Percentiles rank a stretch among this genome's conserved stretches.
These are phyloP conservation scores for Pterocles burchelli DNA, from an alignment of 2,113 vertebrate genomes.

Conservation along the genomic window DNA sequence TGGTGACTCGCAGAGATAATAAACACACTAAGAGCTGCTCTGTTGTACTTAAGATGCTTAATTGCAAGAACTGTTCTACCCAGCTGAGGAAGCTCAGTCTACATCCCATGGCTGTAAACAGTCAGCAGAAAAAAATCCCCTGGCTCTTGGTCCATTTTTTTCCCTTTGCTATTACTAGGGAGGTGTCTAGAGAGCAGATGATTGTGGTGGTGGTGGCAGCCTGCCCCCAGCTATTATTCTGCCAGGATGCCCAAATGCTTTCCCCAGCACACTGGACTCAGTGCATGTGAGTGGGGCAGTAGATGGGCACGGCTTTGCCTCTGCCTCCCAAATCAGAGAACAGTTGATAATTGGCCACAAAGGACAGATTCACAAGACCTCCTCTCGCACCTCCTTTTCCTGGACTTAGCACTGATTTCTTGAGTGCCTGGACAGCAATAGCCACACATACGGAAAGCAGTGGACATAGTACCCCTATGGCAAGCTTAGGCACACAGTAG, in stretches of 20 bases:
- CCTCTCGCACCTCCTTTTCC: neutral
- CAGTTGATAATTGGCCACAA: neutral
- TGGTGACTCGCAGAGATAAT: neutral
- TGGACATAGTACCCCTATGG: accelerated
- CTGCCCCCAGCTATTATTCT: neutral
- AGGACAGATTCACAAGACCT: neutral
- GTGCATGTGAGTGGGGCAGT: accelerated
- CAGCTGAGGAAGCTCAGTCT: neutral
- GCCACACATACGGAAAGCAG: accelerated
- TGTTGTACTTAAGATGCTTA: neutral
- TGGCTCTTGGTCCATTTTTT: neutral
- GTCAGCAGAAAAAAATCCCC: neutral
- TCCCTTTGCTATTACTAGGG: neutral
- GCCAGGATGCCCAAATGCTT: neutral
- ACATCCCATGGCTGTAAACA: neutral
- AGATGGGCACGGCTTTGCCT: neutral
- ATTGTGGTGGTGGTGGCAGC: neutral
- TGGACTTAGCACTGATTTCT: neutral
- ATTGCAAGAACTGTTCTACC: neutral
- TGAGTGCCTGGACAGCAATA: accelerated
- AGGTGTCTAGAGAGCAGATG: neutral
- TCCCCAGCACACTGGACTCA: neutral
- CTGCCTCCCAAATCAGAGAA: neutral
- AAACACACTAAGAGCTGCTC: neutral
- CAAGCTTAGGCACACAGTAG: accelerated